phyloP scores from a whole-genome alignment of 2,888 invertebrate species.

The Ochropacha duplaris region DNA sequence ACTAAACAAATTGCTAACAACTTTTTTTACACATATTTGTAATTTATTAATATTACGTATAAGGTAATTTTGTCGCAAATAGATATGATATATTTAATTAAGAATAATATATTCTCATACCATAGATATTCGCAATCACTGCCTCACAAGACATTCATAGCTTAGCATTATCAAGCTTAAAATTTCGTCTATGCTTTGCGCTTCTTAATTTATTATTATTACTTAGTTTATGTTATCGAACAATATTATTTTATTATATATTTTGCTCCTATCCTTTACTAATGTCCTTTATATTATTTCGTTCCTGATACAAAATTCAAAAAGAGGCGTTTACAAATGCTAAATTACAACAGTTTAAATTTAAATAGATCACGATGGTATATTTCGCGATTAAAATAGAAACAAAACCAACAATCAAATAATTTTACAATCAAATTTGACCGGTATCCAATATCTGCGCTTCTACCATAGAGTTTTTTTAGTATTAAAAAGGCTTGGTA shows the following conservation, averaged over 20 bases:
- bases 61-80: slow-evolving; percentile 34
- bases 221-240: slow-evolving; percentile 59
- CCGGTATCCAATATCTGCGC: neutral
- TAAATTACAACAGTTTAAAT: slow-evolving; percentile 16
- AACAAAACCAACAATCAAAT: neutral
- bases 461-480: neutral
- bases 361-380: slow-evolving; percentile 15
- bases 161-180: slow-evolving; percentile 75
- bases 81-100: slow-evolving; percentile 29
- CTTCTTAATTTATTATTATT: slow-evolving; percentile 69
- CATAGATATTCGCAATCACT: slow-evolving; percentile 78
- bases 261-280: slow-evolving; percentile 60
- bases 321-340: slow-evolving; percentile 47
- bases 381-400: slow-evolving; percentile 6
- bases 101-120: slow-evolving; percentile 42
- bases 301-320: slow-evolving; percentile 41
- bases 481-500: neutral
- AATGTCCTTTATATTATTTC: slow-evolving; percentile 50
- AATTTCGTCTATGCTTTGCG: slow-evolving; percentile 75
- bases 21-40: neutral
- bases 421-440: neutral
- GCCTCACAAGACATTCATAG: slow-evolving; percentile 83
- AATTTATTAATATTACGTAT: slow-evolving; percentile 6
- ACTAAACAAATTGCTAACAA: neutral
- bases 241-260: slow-evolving; percentile 41